A percentile compares a stretch with the other conserved stretches of the same genome.
Evolutionary conservation across 2,113 vertebrate species (phyloP).

Genomic region (Sisor rabdophorus): DNA sequence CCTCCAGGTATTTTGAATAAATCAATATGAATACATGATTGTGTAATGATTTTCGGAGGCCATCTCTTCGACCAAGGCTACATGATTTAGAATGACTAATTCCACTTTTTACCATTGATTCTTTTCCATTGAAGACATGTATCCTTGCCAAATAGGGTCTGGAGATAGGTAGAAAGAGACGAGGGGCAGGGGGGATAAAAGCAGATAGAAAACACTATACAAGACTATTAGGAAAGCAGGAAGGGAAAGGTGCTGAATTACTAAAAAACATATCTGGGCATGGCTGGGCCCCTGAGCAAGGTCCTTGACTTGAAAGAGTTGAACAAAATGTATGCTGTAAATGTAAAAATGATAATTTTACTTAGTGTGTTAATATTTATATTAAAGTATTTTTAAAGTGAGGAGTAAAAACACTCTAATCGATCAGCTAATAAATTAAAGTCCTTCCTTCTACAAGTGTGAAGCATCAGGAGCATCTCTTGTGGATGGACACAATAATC

Average conservation of each 20-base stretch:
- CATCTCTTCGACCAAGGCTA: constrained; percentile 91
- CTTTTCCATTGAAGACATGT: constrained; percentile 60
- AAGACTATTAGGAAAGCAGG: not conserved
- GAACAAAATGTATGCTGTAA: no score
- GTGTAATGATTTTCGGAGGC: constrained; percentile 99
- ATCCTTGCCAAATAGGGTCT: constrained; percentile 67
- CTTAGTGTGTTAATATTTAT: constrained; percentile 7
- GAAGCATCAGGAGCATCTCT: constrained; percentile 42
- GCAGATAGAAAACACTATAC: constrained; percentile 6
- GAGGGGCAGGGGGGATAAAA: not conserved
- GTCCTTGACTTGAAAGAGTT: no score
- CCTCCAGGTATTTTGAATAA: constrained; percentile 99
- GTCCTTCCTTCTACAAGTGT: constrained; percentile 33
- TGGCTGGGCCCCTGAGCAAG: no score
- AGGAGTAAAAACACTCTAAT: constrained; percentile 27
- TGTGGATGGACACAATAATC: constrained; percentile 72
- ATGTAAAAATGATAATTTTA: no score
- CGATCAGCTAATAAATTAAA: constrained; percentile 57
- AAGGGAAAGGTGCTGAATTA: no score
- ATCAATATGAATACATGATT: constrained; percentile 99
- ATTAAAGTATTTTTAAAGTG: constrained; percentile 25
- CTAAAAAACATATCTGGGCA: no score
- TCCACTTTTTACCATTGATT: constrained; percentile 97
- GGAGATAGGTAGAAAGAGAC: constrained; percentile 6
- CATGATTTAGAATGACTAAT: constrained; percentile 99